phyloP scores from a whole-genome alignment of 2,113 vertebrate genomes.

The Pangasianodon gigas region DNA sequence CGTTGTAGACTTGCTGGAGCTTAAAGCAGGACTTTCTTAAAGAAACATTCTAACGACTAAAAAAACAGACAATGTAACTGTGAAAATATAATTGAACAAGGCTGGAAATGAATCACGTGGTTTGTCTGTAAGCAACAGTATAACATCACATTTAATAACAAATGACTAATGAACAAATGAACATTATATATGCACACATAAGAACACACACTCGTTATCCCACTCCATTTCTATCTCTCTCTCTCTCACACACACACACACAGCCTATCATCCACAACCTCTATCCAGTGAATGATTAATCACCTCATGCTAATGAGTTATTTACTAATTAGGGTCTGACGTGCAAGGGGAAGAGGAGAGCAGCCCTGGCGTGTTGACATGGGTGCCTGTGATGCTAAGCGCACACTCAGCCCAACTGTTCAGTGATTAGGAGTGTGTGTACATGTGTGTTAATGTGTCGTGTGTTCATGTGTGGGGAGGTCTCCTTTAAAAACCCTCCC shows the following conservation, averaged over 20 bases:
- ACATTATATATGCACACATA: conserved; percentile 28
- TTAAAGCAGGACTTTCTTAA: background rate
- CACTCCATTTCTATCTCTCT: background rate
- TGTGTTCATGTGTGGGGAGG: background rate
- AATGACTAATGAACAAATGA: conserved; percentile 25
- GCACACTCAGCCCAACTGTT: conserved; percentile 51
- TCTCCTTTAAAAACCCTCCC: background rate
- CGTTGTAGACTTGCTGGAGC: conserved; percentile 1
- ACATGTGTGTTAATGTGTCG: conserved; percentile 8
- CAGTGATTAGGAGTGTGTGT: conserved; percentile 43
- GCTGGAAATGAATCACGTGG: background rate
- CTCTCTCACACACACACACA: conserved; percentile 25
- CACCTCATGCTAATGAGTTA: conserved; percentile 80
- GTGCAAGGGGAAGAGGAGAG: conserved; percentile 54
- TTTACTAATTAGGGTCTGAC: conserved; percentile 79
- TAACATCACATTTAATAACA: conserved; percentile 9
- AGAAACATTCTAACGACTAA: background rate
- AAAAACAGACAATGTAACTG: background rate
- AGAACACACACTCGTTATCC: conserved; percentile 24
- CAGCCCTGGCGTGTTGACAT: conserved; percentile 42
- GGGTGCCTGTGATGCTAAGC: conserved; percentile 45
- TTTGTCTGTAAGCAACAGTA: background rate
- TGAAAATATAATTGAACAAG: conserved; percentile 24
- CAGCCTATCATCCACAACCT: conserved; percentile 64
- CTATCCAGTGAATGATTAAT: conserved; percentile 75